phyloP scores from a whole-genome alignment of 2,888 invertebrate genomes.

The Oasisia sp. region DNA sequence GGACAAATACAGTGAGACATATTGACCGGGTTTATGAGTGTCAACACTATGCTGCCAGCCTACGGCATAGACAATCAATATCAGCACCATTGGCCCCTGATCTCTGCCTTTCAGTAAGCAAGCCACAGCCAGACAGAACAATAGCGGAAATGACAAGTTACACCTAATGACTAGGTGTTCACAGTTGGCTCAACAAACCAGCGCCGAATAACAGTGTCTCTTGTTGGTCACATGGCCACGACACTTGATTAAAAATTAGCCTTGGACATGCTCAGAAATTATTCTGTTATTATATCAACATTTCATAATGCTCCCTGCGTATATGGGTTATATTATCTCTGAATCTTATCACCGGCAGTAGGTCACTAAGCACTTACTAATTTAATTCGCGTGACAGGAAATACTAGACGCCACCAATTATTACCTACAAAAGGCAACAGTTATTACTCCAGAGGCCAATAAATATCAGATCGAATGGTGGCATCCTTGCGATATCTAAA shows the following conservation, averaged over 20 bases:
- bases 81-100: background rate
- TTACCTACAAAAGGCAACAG: background rate
- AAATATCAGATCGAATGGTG: background rate
- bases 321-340: slow-evolving; percentile 8
- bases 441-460: background rate
- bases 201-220: background rate
- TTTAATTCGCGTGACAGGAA: background rate
- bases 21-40: slow-evolving; percentile 12
- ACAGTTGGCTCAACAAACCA: slow-evolving; percentile 1
- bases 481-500: background rate
- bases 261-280: background rate
- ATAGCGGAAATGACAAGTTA: slow-evolving; percentile 17
- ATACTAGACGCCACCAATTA: background rate
- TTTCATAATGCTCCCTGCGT: background rate
- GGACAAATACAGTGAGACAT: background rate
- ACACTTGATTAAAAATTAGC: background rate
- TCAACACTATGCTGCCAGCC: background rate
- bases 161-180: background rate
- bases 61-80: slow-evolving; percentile 6
- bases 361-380: background rate
- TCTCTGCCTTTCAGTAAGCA: background rate
- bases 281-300: background rate
- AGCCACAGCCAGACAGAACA: slow-evolving; percentile 11
- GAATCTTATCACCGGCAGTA: background rate
- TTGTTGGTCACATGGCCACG: background rate